These are phyloP conservation scores for Holcopasites calliopsidis DNA, from an alignment of 1,140 invertebrate genomes.

Conservation along the genomic window DNA sequence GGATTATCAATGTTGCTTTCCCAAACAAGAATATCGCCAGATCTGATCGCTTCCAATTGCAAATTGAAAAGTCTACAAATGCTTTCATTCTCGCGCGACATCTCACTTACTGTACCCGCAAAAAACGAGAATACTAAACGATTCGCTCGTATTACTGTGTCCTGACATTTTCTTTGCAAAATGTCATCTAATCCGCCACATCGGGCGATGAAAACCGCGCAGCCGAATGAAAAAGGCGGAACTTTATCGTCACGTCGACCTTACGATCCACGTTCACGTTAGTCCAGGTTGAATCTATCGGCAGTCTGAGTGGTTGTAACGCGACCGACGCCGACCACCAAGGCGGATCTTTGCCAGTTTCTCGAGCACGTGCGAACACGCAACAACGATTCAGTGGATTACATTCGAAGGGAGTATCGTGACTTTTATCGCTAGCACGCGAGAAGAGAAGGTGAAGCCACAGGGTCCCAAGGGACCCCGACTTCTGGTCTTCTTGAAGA, in stretches of 20 bases:
- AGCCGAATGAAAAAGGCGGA: background rate
- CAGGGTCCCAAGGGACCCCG: constrained; percentile 3
- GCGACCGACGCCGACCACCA: background rate
- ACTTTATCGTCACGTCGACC: constrained; percentile 13
- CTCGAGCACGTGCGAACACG: background rate
- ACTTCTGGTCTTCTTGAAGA: background rate
- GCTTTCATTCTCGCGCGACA: no score
- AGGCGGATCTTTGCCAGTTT: background rate
- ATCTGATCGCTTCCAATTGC: no score
- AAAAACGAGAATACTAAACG: background rate
- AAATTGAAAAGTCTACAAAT: no score
- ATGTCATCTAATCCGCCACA: no score
- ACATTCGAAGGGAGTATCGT: background rate
- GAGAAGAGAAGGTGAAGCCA: background rate
- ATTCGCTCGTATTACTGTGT: background rate
- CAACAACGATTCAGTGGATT: background rate
- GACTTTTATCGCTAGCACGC: background rate
- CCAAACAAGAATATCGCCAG: no score
- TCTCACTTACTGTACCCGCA: no score
- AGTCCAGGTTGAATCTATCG: constrained; percentile 18
- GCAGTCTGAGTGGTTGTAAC: background rate
- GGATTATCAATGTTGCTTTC: no score
- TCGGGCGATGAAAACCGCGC: background rate
- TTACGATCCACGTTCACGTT: constrained; percentile 17
- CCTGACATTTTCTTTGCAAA: constrained; percentile 17